phyloP scores from a whole-genome alignment of 2,797 vertebrate genomes.

The Centropyge bicolor region DNA sequence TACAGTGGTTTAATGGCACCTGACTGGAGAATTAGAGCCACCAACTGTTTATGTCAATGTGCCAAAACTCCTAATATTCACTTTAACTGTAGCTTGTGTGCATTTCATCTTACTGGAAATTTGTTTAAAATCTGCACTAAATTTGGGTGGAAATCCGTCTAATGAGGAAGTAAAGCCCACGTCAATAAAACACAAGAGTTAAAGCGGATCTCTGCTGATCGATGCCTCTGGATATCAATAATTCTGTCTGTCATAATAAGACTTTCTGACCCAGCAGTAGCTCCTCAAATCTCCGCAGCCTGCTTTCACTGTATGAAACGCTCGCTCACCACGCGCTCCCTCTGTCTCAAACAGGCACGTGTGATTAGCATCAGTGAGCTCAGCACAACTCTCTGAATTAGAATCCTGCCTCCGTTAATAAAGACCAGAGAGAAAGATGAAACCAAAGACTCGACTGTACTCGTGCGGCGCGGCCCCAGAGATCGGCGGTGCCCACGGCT shows the following conservation, averaged over 20 bases:
- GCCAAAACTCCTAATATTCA: not conserved
- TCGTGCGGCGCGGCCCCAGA: constrained; percentile 56
- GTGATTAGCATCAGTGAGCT: constrained; percentile 65
- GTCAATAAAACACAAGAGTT: not conserved
- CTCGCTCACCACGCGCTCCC: not conserved
- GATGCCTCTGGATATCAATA: constrained; percentile 41
- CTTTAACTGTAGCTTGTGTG: not conserved
- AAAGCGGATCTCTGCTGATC: not conserved
- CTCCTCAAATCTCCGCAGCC: constrained; percentile 19
- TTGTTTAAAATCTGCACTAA: not conserved
- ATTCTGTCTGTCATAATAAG: constrained; percentile 46
- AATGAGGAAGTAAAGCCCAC: not conserved
- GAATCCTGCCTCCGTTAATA: constrained; percentile 64
- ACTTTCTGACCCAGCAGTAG: constrained; percentile 18
- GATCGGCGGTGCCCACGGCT: constrained; percentile 56
- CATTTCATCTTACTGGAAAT: not conserved
- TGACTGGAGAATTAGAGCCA: constrained; percentile 6
- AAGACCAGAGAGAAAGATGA: constrained; percentile 69
- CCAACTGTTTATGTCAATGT: constrained; percentile 16
- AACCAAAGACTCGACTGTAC: constrained; percentile 54
- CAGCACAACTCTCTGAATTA: constrained; percentile 59
- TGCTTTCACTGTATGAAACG: not conserved
- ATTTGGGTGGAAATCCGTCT: not conserved
- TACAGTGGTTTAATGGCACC: not conserved
- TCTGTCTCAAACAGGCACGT: constrained; percentile 36